Conservation (phyloP, 2,113 vertebrate species). For the Sitta europaea region DNA sequence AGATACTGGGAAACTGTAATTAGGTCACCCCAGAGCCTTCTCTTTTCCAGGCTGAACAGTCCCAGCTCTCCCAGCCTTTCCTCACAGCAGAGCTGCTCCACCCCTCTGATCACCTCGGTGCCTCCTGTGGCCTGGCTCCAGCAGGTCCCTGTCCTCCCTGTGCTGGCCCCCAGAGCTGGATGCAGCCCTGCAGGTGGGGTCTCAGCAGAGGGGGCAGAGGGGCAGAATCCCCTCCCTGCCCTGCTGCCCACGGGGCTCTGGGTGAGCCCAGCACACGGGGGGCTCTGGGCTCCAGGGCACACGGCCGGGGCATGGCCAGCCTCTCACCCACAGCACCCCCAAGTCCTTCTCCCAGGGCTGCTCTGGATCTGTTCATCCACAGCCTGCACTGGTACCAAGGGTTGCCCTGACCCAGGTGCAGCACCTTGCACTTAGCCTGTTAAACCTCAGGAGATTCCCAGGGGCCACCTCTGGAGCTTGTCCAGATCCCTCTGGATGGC, state of each 20-base stretch:
- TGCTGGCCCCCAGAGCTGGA: no score
- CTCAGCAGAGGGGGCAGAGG: background rate
- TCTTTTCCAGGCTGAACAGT: no score
- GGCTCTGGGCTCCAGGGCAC: background rate
- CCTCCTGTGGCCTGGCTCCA: no score
- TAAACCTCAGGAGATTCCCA: background rate
- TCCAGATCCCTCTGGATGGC: background rate
- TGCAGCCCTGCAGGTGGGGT: background rate
- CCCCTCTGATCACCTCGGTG: no score
- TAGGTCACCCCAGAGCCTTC: accelerated
- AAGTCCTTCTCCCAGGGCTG: background rate
- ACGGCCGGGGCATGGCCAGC: background rate
- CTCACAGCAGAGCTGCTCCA: no score
- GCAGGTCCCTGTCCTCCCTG: no score
- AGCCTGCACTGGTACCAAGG: accelerated
- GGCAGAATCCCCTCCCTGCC: background rate
- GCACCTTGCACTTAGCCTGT: background rate
- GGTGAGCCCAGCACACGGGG: background rate
- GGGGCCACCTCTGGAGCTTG: no score
- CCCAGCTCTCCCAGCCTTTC: no score
- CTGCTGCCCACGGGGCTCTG: background rate
- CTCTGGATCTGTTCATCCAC: background rate
- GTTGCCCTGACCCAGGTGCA: accelerated
- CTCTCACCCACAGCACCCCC: background rate
- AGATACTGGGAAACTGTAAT: accelerated